Evolutionary conservation across 92 coral and sea anemone species (phyloP).

Genomic region (Heteractis magnifica): DNA sequence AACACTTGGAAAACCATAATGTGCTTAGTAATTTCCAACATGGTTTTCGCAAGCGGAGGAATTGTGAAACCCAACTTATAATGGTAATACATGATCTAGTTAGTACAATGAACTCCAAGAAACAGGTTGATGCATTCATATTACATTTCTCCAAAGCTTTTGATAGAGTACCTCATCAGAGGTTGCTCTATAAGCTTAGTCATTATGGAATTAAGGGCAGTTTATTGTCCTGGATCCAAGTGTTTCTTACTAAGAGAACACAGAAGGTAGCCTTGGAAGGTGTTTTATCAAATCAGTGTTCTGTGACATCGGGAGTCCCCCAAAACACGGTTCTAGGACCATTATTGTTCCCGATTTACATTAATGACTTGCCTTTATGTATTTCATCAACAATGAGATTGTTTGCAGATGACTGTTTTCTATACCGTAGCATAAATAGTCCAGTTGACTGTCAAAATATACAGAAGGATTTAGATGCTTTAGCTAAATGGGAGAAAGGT

Average conservation of each 20-base stretch:
- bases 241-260: conserved; percentile 35
- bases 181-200: conserved; percentile 25
- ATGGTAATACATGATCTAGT: conserved; percentile 1
- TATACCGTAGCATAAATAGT: conserved; percentile 22
- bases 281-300: conserved; percentile 13
- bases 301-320: conserved; percentile 29
- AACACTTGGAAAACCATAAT: not conserved
- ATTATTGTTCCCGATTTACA: no score
- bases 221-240: conserved; percentile 22
- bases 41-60: conserved; percentile 3
- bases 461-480: no score
- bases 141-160: conserved; percentile 25
- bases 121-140: conserved; percentile 24
- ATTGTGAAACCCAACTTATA: not conserved
- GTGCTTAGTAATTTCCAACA: not conserved
- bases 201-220: conserved; percentile 24
- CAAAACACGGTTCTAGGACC: no score
- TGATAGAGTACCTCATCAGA: conserved; percentile 25
- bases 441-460: conserved; percentile 13
- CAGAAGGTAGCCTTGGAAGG: conserved; percentile 37
- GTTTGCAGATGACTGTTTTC: no score
- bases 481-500: no score
- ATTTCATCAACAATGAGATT: no score
- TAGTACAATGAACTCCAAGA: not conserved
- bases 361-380: no score